Percentiles rank a stretch among this genome's conserved stretches.
These are phyloP conservation scores for Orius insidiosus DNA, from an alignment of 1,140 invertebrate genomes.

Conservation along the genomic window DNA sequence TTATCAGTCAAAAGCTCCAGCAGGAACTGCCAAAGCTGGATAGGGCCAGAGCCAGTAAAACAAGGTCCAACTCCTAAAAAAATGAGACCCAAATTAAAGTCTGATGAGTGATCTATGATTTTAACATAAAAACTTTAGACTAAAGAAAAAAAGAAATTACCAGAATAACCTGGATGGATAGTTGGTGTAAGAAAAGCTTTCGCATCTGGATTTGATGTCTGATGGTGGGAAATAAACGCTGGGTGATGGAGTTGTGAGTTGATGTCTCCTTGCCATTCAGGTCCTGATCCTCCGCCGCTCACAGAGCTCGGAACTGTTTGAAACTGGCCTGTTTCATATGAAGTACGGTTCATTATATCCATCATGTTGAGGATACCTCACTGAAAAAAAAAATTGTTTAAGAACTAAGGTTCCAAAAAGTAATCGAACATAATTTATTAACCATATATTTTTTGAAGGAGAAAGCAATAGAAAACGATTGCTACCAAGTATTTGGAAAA, in stretches of 20 bases:
- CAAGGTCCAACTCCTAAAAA: conserved; percentile 45
- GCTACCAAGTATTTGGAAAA: too few species aligned
- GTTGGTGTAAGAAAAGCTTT: conserved; percentile 52
- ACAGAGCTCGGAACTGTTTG: conserved; percentile 62
- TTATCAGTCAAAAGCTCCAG: conserved; percentile 92
- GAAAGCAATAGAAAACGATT: too few species aligned
- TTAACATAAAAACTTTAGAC: not conserved
- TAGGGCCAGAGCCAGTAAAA: conserved; percentile 80
- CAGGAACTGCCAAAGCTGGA: conserved; percentile 95
- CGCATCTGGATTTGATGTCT: conserved; percentile 34
- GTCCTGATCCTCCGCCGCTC: conserved; percentile 23
- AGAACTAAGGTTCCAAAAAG: conserved; percentile 1
- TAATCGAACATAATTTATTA: not conserved
- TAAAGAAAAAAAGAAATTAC: conserved; percentile 25
- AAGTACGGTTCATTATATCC: conserved; percentile 44
- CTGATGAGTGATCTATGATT: too few species aligned
- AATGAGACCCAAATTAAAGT: too few species aligned
- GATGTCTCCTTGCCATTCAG: conserved; percentile 25
- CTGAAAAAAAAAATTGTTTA: conserved; percentile 27
- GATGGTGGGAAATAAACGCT: conserved; percentile 31
- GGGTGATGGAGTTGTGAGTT: conserved; percentile 34
- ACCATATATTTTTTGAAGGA: not conserved
- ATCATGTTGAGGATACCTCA: conserved; percentile 37
- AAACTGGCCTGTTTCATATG: conserved; percentile 50
- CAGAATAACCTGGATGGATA: conserved; percentile 51